These are phyloP conservation scores for Frieseomelitta varia DNA, from an alignment of 1,140 invertebrate species.

Conservation along the genomic window DNA sequence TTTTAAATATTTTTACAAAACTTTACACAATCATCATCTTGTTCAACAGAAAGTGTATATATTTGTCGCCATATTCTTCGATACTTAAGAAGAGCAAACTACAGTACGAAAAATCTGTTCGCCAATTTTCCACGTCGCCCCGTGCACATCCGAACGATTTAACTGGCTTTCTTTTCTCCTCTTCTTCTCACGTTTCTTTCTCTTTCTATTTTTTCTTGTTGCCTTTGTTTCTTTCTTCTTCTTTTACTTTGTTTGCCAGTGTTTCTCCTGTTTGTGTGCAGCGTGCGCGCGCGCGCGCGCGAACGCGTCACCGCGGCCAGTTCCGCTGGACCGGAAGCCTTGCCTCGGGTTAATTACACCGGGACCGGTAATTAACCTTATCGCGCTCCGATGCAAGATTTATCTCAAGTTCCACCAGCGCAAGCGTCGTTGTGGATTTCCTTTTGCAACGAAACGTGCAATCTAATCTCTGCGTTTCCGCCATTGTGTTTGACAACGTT, in stretches of 20 bases:
- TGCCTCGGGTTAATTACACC: constrained; percentile 3
- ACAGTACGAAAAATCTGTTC: neutral
- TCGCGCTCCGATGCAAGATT: neutral
- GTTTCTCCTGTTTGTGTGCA: constrained; percentile 17
- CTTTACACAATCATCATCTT: neutral
- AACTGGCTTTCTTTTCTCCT: constrained; percentile 25
- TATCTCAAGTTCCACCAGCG: neutral
- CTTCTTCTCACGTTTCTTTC: too few relatives aligned
- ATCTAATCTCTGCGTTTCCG: neutral
- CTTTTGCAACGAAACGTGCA: neutral
- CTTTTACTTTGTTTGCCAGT: constrained; percentile 15
- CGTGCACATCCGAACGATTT: constrained; percentile 35
- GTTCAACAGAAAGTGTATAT: neutral
- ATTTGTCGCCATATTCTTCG: neutral
- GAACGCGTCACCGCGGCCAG: constrained; percentile 26
- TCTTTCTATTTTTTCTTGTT: neutral
- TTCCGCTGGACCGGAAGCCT: constrained; percentile 23
- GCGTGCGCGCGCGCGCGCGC: neutral
- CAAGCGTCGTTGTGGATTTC: neutral
- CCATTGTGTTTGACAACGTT: neutral
- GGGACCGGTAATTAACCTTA: neutral
- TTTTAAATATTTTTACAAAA: too few relatives aligned
- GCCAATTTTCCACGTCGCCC: neutral
- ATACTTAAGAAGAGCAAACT: neutral
- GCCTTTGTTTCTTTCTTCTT: neutral